Evolutionary conservation across 1,140 invertebrate species (phyloP).

Genomic region (Acyrthosiphon pisum): DNA sequence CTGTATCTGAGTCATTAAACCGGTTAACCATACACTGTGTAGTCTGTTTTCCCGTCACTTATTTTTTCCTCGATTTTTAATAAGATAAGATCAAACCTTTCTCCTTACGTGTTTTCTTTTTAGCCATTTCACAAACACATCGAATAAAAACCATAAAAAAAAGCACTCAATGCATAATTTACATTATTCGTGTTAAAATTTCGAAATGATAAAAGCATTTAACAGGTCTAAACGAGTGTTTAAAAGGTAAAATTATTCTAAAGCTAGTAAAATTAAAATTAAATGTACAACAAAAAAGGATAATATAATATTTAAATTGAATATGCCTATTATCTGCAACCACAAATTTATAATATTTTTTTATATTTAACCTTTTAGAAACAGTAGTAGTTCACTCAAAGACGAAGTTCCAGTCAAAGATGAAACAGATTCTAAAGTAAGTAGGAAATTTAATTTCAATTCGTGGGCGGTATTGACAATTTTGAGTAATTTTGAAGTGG

Average conservation of each 20-base stretch:
- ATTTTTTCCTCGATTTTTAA: neutral
- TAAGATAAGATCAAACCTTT: neutral
- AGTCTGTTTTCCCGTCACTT: constrained; percentile 44
- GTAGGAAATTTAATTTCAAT: neutral
- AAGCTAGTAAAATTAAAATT: neutral
- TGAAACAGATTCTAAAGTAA: constrained; percentile 45
- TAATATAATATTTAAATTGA: neutral
- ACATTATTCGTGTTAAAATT: neutral
- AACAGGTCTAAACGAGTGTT: constrained; percentile 51
- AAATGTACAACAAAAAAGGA: neutral
- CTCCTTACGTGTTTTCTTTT: constrained; percentile 21
- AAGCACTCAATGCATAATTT: neutral
- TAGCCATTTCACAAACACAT: neutral
- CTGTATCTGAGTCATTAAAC: constrained; percentile 55
- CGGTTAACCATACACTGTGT: constrained; percentile 33
- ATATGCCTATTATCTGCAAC: neutral
- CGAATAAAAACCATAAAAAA: neutral
- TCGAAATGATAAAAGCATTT: constrained; percentile 55
- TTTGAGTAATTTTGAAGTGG: constrained; percentile 53
- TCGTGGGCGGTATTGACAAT: constrained; percentile 7
- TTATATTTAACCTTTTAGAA: constrained; percentile 39
- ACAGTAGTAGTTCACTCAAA: constrained; percentile 46
- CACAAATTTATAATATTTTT: neutral
- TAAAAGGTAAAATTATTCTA: constrained; percentile 36
- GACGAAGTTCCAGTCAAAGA: constrained; percentile 43